Percentiles rank a stretch among this genome's conserved stretches.
phyloP scores from a whole-genome alignment of 1,140 invertebrate genomes.

The Grapholita molesta region DNA sequence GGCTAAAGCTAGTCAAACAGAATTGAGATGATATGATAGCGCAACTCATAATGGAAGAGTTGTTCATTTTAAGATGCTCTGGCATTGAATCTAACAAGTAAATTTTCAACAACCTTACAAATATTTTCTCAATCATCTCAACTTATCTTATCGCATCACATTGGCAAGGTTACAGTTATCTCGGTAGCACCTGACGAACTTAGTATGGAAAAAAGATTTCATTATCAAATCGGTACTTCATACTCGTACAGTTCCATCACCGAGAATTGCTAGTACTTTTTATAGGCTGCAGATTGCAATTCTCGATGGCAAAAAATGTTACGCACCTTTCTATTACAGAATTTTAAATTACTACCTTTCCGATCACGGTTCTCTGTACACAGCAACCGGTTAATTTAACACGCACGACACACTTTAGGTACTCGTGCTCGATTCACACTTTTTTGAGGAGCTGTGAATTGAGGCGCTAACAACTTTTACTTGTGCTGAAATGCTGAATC shows the following conservation, averaged over 20 bases:
- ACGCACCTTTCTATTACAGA: slow-evolving; percentile 13
- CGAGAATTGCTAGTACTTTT: background rate
- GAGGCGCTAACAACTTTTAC: background rate
- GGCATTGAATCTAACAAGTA: background rate
- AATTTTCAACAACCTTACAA: background rate
- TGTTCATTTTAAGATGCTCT: too few relatives aligned
- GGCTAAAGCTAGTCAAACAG: too few relatives aligned
- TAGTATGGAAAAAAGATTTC: background rate
- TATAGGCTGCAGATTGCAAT: background rate
- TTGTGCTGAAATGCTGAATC: background rate
- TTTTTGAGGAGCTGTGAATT: background rate
- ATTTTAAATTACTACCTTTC: slow-evolving; percentile 8
- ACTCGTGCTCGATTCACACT: background rate
- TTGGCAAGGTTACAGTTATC: slow-evolving; percentile 13
- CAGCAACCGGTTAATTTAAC: slow-evolving; percentile 9
- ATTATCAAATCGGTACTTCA: background rate
- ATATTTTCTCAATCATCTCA: background rate
- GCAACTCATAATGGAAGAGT: too few relatives aligned
- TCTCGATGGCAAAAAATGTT: background rate
- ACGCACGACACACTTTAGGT: slow-evolving; percentile 12
- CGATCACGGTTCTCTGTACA: background rate
- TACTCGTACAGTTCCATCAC: background rate
- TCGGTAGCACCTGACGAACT: background rate
- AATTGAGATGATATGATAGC: too few relatives aligned
- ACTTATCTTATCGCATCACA: background rate